A percentile compares a stretch with the other conserved stretches of the same genome.
phyloP scores from a whole-genome alignment of 1,140 invertebrate genomes.

The Heliothis subflexa region DNA sequence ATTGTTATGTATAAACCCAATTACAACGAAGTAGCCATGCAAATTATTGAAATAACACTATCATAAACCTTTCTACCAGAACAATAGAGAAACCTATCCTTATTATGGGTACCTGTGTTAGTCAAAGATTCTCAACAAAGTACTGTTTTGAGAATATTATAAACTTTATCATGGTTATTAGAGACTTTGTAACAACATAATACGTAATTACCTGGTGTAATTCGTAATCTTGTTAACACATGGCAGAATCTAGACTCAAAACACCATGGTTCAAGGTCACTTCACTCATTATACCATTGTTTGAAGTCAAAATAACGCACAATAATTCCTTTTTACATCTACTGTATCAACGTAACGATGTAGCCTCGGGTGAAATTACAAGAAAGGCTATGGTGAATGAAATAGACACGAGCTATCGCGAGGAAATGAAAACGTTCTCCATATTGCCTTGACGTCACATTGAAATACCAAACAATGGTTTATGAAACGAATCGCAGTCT shows the following conservation, averaged over 20 bases:
- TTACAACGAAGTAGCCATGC: too few species aligned
- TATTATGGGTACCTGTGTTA: too few species aligned
- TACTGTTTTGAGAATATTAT: neutral
- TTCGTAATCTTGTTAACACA: conserved; percentile 6
- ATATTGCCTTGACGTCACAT: conserved; percentile 49
- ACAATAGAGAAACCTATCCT: too few species aligned
- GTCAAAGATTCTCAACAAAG: too few species aligned
- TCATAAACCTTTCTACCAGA: too few species aligned
- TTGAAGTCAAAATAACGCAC: conserved; percentile 3
- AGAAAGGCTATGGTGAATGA: conserved; percentile 1
- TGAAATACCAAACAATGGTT: conserved; percentile 36
- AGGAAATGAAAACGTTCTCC: conserved; percentile 41
- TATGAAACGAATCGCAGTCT: conserved; percentile 9
- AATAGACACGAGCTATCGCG: conserved; percentile 11
- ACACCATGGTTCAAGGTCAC: conserved; percentile 43
- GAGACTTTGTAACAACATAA: neutral
- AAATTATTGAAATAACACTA: too few species aligned
- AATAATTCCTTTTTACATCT: neutral
- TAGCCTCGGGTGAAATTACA: neutral
- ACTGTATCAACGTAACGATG: neutral
- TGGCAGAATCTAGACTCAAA: conserved; percentile 15
- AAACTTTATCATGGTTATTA: neutral
- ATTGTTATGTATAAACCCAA: too few species aligned
- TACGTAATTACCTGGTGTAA: neutral
- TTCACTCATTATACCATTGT: neutral